Evolutionary conservation across 2,888 invertebrate genomes (phyloP).

Genomic region (Laothoe populi): DNA sequence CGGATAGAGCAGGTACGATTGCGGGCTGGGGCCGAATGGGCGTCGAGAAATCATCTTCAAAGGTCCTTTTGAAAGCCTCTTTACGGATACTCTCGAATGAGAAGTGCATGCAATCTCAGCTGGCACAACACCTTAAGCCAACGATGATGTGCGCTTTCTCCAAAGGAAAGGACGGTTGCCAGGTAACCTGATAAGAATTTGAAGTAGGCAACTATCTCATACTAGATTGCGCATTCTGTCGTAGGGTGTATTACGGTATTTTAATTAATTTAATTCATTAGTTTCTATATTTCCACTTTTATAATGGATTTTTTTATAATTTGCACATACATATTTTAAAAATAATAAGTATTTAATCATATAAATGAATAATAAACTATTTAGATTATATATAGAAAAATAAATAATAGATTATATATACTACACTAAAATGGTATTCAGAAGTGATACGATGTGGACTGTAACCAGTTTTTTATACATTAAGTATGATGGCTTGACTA

Average conservation of each 20-base stretch:
- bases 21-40: conserved; percentile 85
- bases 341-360: too few relatives aligned
- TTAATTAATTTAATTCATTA: not conserved
- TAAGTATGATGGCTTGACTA: too few relatives aligned
- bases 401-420: too few relatives aligned
- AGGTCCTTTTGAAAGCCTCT: conserved; percentile 73
- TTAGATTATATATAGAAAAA: too few relatives aligned
- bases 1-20: conserved; percentile 70
- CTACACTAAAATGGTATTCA: too few relatives aligned
- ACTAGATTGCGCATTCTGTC: conserved; percentile 5
- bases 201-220: not conserved
- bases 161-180: conserved; percentile 86
- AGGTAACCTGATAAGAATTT: conserved; percentile 66
- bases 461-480: too few relatives aligned
- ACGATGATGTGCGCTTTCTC: conserved; percentile 87
- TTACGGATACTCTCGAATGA: conserved; percentile 72
- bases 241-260: not conserved
- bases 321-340: too few relatives aligned
- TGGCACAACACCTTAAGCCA: conserved; percentile 73
- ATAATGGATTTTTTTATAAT: too few relatives aligned
- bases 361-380: too few relatives aligned
- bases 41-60: conserved; percentile 71
- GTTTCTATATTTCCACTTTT: not conserved
- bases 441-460: too few relatives aligned
- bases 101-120: conserved; percentile 70